Percentiles rank a stretch among this genome's conserved stretches.
phyloP scores from a whole-genome alignment of 2,113 vertebrate species.

The Trachemys scripta region DNA sequence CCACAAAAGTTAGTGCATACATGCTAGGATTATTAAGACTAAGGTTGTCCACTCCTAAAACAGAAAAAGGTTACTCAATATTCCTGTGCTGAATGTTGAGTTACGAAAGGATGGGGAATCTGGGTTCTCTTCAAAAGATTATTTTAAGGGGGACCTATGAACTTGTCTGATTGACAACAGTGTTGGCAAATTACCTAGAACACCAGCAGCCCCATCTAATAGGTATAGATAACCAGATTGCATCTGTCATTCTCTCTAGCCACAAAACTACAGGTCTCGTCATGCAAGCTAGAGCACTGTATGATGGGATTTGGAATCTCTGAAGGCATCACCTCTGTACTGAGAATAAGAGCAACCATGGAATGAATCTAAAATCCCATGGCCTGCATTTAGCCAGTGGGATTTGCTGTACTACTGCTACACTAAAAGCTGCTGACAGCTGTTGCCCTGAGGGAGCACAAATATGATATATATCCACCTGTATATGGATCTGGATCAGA shows the following conservation, averaged over 20 bases:
- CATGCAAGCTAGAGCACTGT: fast-evolving
- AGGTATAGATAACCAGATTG: neutral
- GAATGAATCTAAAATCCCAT: neutral
- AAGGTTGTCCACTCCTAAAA: neutral
- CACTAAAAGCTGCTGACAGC: neutral
- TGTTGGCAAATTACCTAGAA: neutral
- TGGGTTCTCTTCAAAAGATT: neutral
- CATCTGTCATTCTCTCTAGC: neutral
- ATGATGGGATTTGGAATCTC: neutral
- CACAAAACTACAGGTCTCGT: fast-evolving
- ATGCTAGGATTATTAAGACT: neutral
- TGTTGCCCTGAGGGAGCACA: neutral
- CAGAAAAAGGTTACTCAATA: neutral
- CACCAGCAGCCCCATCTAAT: neutral
- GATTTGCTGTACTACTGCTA: neutral
- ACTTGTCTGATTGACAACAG: neutral
- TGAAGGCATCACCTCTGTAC: neutral
- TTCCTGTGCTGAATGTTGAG: conserved; percentile 8
- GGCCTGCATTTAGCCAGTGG: fast-evolving
- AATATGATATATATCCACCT: neutral
- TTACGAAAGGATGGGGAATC: neutral
- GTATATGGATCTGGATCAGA: neutral
- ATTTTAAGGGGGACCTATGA: neutral
- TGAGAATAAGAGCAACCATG: neutral
- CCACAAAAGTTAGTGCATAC: neutral